Evolutionary conservation across 1,140 invertebrate genomes (phyloP), one percentile per base, ranked within the genome.

Genomic region (Hypothenemus hampei): DNA sequence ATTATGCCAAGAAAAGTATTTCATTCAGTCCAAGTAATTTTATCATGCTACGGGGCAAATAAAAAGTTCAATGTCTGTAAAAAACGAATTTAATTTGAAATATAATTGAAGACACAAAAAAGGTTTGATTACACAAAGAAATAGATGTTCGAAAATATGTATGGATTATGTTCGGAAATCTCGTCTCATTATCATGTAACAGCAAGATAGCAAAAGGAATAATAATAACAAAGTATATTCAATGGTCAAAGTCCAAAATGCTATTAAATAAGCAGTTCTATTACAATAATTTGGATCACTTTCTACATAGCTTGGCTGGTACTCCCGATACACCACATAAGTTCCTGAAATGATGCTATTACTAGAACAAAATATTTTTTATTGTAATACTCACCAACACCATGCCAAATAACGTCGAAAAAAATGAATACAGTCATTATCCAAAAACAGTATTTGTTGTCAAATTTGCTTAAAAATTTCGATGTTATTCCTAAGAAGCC

Each of bases 211-310:
- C 5, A 68, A n/a, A 20, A 68, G 49, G 46, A 66, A 64, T n/a
- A 68, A 48, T 15, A 57, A 52, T n/a, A 65, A 20, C 20, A 68
- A 19, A 4, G 66, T 64, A 22, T 70, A 66, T 20, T 69, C 62
- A 31, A 69, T 49, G 2, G 64, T 66, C 10, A 70, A 47, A 29
- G 63, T 61, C 68, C 68, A 70, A 61, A 70, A 70, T 26, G 66
- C 64, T 19, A 68, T 37, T 22, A 70, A 58, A 52, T 67, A 70
- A 5, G 66, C 57, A 2, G 61, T 60, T 45, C 66, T 58, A 40
- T 65, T 65, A 45, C 68, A 70, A 36, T 69, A 67, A 13, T 36
- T 29, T 5, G 57, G 58, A 19, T 39, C 16, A 33, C 37, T 35
- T 22, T 58, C 49, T 20, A 66, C 61, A 45, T 69, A 70, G 22